phyloP scores from a whole-genome alignment of 2,888 invertebrate species.

The Dasypogon diadema region DNA sequence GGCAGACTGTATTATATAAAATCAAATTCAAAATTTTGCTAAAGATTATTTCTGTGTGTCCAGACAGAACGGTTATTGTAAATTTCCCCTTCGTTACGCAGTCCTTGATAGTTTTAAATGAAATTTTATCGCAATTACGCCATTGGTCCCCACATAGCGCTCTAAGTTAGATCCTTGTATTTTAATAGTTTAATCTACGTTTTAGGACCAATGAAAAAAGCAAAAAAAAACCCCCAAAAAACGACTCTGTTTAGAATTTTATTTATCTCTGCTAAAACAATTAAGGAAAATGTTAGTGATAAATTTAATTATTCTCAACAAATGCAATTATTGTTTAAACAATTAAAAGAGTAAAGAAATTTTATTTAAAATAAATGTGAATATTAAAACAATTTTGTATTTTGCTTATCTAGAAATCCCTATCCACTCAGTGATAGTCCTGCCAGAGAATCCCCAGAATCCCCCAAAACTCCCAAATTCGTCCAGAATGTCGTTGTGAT shows the following conservation, averaged over 20 bases:
- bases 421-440: no score
- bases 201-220: constrained; percentile 1
- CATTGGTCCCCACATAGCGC: background rate
- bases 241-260: constrained; percentile 13
- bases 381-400: constrained; percentile 16
- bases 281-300: constrained; percentile 27
- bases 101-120: constrained; percentile 10
- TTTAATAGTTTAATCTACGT: constrained; percentile 19
- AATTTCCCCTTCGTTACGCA: constrained; percentile 15
- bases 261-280: constrained; percentile 26
- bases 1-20: no score
- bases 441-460: no score
- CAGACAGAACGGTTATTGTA: constrained; percentile 1
- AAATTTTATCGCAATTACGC: background rate
- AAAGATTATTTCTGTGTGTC: no score
- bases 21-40: no score
- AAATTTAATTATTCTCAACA: constrained; percentile 35
- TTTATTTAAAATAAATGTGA: constrained; percentile 42
- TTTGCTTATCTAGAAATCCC: no score
- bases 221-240: background rate
- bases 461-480: no score
- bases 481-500: no score
- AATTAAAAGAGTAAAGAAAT: constrained; percentile 12
- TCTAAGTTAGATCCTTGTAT: constrained; percentile 6
- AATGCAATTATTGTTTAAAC: constrained; percentile 37